Evolutionary conservation across 1,140 invertebrate genomes (phyloP).

Genomic region (Bursaphelenchus mucronatus): DNA sequence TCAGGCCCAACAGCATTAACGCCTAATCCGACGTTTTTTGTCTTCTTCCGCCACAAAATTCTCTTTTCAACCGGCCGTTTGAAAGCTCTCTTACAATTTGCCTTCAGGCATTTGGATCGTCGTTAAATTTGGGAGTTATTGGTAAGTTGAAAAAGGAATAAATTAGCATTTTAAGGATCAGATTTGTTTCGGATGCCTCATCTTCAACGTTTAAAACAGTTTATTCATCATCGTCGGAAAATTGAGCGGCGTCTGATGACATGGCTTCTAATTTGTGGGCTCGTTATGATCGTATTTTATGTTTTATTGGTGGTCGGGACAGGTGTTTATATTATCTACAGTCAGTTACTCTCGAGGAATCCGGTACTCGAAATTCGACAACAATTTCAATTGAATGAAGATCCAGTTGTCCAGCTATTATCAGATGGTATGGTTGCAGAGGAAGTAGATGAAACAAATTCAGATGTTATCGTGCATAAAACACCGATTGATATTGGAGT

Average conservation of each 20-base stretch:
- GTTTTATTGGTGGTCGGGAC: slow-evolving; percentile 10
- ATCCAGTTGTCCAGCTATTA: slow-evolving; percentile 12
- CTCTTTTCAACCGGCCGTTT: no score
- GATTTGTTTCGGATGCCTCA: no score
- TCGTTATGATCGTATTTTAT: slow-evolving; percentile 9
- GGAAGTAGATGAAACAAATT: background rate
- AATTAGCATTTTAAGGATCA: no score
- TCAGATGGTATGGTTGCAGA: background rate
- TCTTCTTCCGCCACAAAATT: no score
- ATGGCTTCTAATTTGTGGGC: slow-evolving; percentile 4
- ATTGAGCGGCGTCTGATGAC: slow-evolving; percentile 5
- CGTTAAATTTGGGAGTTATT: no score
- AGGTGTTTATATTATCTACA: slow-evolving; percentile 9
- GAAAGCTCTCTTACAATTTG: no score
- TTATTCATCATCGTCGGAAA: background rate
- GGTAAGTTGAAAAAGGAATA: no score
- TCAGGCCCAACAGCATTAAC: no score
- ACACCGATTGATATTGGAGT: background rate
- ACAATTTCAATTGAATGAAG: background rate
- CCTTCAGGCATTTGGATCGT: no score
- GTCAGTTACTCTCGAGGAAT: slow-evolving; percentile 11
- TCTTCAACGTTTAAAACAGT: no score
- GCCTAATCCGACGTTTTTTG: no score
- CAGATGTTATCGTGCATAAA: background rate
- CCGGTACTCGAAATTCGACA: background rate